Percentiles rank a stretch among this genome's conserved stretches.
Conservation (phyloP, 2,797 vertebrate genomes). For the Adelosebastes latens region DNA sequence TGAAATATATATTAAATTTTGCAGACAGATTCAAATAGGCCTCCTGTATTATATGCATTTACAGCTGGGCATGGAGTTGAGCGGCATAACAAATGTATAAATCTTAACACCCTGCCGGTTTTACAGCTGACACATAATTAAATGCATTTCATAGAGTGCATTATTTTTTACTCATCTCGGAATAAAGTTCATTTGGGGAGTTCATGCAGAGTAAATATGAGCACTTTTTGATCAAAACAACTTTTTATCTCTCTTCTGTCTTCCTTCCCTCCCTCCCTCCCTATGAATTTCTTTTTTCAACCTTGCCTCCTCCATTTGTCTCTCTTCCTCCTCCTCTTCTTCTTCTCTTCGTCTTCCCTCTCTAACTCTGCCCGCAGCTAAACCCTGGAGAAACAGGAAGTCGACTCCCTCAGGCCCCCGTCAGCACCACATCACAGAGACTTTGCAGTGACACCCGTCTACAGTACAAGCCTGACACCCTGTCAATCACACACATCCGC, state of each 20-base stretch:
- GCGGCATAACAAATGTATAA: slow-evolving; percentile 31
- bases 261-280: not conserved
- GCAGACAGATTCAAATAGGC: slow-evolving; percentile 12
- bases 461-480: slow-evolving; percentile 10
- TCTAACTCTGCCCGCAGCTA: slow-evolving; percentile 33
- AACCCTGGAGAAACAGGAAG: slow-evolving; percentile 38
- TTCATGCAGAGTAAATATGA: slow-evolving; percentile 40
- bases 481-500: slow-evolving; percentile 30
- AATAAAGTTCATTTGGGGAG: slow-evolving; percentile 40
- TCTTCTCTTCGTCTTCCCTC: not conserved
- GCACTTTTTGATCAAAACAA: slow-evolving; percentile 34
- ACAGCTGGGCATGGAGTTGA: slow-evolving; percentile 20
- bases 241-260: slow-evolving; percentile 16
- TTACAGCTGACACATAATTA: slow-evolving; percentile 59
- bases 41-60: slow-evolving; percentile 19
- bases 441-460: slow-evolving; percentile 37
- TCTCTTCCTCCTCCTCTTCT: not conserved
- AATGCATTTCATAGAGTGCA: slow-evolving; percentile 33
- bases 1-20: slow-evolving; percentile 6
- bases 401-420: slow-evolving; percentile 29
- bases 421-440: slow-evolving; percentile 47
- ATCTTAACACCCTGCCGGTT: slow-evolving; percentile 40
- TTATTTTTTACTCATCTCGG: slow-evolving; percentile 33
- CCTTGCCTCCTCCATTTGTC: slow-evolving; percentile 15
- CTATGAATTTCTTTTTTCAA: not conserved